Evolutionary conservation across 2,797 vertebrate genomes (phyloP).

Genomic region (Zalophus californianus): DNA sequence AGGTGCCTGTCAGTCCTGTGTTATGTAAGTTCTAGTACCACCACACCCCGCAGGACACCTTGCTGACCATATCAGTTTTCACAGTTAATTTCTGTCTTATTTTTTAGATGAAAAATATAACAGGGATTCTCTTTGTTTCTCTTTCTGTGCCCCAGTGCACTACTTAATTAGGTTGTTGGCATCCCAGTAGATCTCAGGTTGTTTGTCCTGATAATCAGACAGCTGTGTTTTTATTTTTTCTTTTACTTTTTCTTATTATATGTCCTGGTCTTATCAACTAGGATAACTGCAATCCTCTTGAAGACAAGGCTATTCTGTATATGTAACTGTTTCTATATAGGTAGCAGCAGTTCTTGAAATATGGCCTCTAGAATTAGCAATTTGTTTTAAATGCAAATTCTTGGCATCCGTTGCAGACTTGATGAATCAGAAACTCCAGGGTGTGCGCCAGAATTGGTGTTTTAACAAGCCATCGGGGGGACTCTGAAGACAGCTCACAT

Average conservation of each 20-base stretch:
- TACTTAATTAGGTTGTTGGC: not conserved
- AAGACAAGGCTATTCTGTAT: not conserved
- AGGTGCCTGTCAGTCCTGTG: not conserved
- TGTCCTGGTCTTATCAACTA: not conserved
- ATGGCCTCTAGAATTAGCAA: not conserved
- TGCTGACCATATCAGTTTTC: not conserved
- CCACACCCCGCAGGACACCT: too few relatives aligned
- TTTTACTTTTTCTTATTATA: not conserved
- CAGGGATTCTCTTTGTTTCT: not conserved
- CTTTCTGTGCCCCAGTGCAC: not conserved
- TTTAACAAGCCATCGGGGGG: not conserved
- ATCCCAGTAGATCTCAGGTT: not conserved
- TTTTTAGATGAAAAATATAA: not conserved
- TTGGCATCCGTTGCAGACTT: not conserved
- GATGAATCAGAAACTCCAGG: not conserved
- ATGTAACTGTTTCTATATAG: not conserved
- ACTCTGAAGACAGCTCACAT: not conserved
- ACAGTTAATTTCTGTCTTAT: not conserved
- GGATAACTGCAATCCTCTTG: not conserved
- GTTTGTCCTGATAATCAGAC: not conserved
- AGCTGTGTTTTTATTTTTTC: not conserved
- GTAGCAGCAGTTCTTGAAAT: not conserved
- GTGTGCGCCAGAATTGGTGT: not conserved
- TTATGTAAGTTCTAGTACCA: fast-evolving
- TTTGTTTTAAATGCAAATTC: not conserved